These are phyloP conservation scores for Drosophila melanica DNA, from an alignment of 1,140 invertebrate genomes.

Conservation along the genomic window DNA sequence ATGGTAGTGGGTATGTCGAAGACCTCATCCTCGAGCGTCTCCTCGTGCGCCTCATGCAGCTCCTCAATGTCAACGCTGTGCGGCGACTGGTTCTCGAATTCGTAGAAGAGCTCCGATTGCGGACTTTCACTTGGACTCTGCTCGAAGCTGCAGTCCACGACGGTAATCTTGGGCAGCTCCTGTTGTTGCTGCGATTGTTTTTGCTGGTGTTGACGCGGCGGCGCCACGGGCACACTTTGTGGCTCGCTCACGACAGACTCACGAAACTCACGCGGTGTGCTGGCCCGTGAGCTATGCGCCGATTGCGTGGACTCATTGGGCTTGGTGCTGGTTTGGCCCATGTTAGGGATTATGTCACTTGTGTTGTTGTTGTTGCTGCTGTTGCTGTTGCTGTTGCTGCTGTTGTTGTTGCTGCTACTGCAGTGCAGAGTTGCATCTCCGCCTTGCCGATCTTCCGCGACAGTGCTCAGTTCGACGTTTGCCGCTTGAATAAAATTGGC, in stretches of 20 bases:
- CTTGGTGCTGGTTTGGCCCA: slow-evolving; percentile 78
- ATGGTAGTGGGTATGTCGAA: slow-evolving; percentile 74
- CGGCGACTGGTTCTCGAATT: slow-evolving; percentile 49
- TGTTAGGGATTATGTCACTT: slow-evolving; percentile 60
- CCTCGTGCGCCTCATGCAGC: slow-evolving; percentile 58
- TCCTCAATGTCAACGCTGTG: slow-evolving; percentile 61
- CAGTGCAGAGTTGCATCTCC: slow-evolving; percentile 56
- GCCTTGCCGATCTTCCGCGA: slow-evolving; percentile 53
- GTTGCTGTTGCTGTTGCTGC: slow-evolving; percentile 32
- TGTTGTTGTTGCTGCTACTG: slow-evolving; percentile 43
- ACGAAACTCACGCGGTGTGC: slow-evolving; percentile 73
- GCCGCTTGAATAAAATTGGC: slow-evolving; percentile 72
- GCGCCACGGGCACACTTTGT: slow-evolving; percentile 37
- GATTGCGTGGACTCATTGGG: slow-evolving; percentile 56
- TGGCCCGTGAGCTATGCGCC: slow-evolving; percentile 57
- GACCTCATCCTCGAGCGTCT: slow-evolving; percentile 67
- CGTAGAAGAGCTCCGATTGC: slow-evolving; percentile 61
- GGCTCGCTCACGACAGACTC: slow-evolving; percentile 58
- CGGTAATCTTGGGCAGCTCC: slow-evolving; percentile 74
- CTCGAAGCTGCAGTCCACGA: slow-evolving; percentile 70
- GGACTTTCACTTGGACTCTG: slow-evolving; percentile 28
- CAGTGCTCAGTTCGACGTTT: slow-evolving; percentile 69
- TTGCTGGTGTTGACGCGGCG: slow-evolving; percentile 42
- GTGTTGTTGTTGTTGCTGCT: slow-evolving; percentile 30
- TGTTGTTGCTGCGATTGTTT: slow-evolving; percentile 41